phyloP scores from a whole-genome alignment of 2,113 vertebrate species.

The Oryctolagus cuniculus region DNA sequence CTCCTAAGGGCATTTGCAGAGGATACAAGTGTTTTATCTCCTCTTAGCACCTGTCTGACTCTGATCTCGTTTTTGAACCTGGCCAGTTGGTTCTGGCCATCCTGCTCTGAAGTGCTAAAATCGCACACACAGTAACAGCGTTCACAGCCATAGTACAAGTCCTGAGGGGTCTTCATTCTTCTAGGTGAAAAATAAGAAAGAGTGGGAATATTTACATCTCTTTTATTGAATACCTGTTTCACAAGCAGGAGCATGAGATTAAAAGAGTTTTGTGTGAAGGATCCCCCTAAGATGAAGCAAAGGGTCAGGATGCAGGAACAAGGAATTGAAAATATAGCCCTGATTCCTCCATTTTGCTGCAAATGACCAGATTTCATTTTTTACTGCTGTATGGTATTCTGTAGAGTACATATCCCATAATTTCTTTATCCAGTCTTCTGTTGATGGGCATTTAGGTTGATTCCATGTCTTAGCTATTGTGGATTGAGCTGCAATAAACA shows the following conservation, averaged over 20 bases:
- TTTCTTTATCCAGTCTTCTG: too few relatives aligned
- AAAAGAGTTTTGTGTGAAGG: conserved; percentile 35
- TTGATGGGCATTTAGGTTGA: too few relatives aligned
- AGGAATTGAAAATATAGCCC: background rate
- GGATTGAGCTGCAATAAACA: too few relatives aligned
- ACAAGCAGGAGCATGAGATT: conserved; percentile 16
- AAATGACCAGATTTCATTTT: too few relatives aligned
- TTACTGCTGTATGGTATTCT: too few relatives aligned
- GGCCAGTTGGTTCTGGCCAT: background rate
- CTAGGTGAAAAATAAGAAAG: background rate
- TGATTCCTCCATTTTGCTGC: too few relatives aligned
- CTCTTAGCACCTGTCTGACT: background rate
- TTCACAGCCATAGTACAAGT: background rate
- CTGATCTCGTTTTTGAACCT: conserved; percentile 32
- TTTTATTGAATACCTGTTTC: conserved; percentile 45
- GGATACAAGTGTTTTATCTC: background rate
- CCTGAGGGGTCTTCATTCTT: background rate
- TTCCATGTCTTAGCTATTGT: too few relatives aligned
- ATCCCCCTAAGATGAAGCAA: background rate
- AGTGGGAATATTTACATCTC: background rate
- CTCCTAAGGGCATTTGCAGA: background rate
- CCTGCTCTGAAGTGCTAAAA: background rate
- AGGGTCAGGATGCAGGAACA: conserved; percentile 47
- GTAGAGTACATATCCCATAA: too few relatives aligned
- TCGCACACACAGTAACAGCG: background rate